Conservation (phyloP, 2,797 vertebrate species). For the Poecilia velifera region DNA sequence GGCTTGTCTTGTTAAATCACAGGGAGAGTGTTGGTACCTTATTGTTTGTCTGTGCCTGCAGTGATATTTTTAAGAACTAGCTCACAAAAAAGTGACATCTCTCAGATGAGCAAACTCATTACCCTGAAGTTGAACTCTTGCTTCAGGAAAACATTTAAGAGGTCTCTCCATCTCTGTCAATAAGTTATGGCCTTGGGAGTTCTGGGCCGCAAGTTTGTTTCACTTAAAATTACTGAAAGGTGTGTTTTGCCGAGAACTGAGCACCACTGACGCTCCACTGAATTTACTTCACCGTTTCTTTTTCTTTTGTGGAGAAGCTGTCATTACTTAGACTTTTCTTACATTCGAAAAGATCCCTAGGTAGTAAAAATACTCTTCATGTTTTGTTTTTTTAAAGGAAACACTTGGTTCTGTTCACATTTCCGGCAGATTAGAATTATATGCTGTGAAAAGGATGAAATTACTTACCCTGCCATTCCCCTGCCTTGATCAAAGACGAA, state of each 20-base stretch:
- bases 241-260: constrained; percentile 17
- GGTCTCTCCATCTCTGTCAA: constrained; percentile 16
- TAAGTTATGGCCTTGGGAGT: constrained; percentile 8
- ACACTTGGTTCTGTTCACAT: constrained; percentile 22
- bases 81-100: constrained; percentile 22
- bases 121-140: constrained; percentile 1
- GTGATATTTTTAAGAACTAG: constrained; percentile 9
- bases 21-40: not conserved
- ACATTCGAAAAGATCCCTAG: constrained; percentile 14
- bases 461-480: constrained; percentile 36
- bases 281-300: constrained; percentile 7
- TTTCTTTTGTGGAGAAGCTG: constrained; percentile 6
- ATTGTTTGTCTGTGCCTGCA: not conserved
- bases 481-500: constrained; percentile 29
- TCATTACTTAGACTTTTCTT: constrained; percentile 25
- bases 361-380: constrained; percentile 12
- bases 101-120: constrained; percentile 20
- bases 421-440: constrained; percentile 29
- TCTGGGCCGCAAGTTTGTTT: constrained; percentile 11
- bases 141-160: constrained; percentile 12
- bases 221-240: constrained; percentile 17
- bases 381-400: constrained; percentile 6
- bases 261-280: constrained; percentile 1
- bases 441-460: constrained; percentile 29
- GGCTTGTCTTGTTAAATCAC: not conserved